Evolutionary conservation across 2,113 vertebrate species (phyloP).

Genomic region (Periophthalmodon schlosseri): DNA sequence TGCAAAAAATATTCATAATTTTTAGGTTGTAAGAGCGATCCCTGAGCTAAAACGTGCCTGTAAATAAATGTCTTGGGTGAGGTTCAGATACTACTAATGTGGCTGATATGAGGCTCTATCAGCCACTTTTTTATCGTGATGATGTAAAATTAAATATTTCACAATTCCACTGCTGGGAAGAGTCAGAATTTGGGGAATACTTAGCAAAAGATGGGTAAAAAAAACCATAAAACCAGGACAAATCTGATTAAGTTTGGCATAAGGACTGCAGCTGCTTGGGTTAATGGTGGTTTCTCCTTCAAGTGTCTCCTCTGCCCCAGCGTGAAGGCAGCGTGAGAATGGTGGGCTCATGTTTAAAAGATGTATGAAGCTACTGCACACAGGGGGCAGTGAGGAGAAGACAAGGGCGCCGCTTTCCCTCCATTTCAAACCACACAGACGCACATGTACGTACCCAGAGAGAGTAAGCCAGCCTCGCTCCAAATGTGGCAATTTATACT

Average conservation of each 20-base stretch:
- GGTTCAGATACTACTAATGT: too few species aligned
- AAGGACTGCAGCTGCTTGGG: slow-evolving; percentile 35
- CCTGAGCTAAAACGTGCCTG: too few species aligned
- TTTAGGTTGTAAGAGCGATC: too few species aligned
- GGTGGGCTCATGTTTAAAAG: slow-evolving; percentile 74
- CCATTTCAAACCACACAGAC: slow-evolving; percentile 10
- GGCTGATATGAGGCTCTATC: background rate
- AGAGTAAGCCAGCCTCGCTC: background rate
- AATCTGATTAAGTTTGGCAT: slow-evolving; percentile 42
- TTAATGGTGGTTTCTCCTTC: slow-evolving; percentile 49
- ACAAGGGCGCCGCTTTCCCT: slow-evolving; percentile 8
- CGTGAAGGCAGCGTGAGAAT: slow-evolving; percentile 66
- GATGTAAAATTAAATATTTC: background rate
- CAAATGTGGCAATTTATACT: background rate
- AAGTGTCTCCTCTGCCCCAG: slow-evolving; percentile 44
- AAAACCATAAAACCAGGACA: slow-evolving; percentile 42
- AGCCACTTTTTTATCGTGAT: background rate
- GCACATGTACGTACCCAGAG: background rate
- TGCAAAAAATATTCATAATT: too few species aligned
- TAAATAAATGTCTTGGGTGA: too few species aligned
- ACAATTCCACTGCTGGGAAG: slow-evolving; percentile 1
- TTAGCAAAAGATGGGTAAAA: slow-evolving; percentile 62
- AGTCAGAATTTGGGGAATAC: slow-evolving; percentile 73
- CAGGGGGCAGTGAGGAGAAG: slow-evolving; percentile 29
- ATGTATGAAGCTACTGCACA: slow-evolving; percentile 67